A percentile compares a stretch with the other conserved stretches of the same genome.
Evolutionary conservation across 2,888 invertebrate species (phyloP).

Genomic region (Tenthredo notha): DNA sequence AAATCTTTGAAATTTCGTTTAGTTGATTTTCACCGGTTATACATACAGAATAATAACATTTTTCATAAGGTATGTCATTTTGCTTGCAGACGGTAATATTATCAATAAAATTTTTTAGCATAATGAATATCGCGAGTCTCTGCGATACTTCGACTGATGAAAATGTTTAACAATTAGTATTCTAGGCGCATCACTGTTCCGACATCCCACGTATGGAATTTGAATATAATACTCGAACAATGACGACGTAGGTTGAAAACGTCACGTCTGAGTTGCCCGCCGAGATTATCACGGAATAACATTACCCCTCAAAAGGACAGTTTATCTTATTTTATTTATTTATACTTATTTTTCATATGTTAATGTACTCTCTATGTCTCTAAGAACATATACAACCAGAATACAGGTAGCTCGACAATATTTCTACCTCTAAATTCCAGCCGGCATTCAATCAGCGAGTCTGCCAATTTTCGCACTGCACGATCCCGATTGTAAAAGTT

Average conservation of each 20-base stretch:
- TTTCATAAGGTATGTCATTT: background rate
- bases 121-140: conserved; percentile 13
- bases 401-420: background rate
- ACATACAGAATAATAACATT: background rate
- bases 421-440: background rate
- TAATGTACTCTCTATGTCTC: background rate
- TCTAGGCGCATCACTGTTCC: conserved; percentile 58
- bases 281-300: conserved; percentile 43
- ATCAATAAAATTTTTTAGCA: conserved; percentile 23
- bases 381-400: background rate
- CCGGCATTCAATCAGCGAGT: background rate
- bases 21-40: background rate
- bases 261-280: conserved; percentile 55
- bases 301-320: conserved; percentile 39
- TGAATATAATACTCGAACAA: conserved; percentile 69
- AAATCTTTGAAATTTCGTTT: background rate
- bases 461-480: background rate
- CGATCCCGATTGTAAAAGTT: background rate
- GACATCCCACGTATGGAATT: conserved; percentile 63
- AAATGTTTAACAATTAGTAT: conserved; percentile 63
- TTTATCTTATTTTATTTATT: conserved; percentile 9
- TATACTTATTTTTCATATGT: conserved; percentile 11
- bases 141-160: conserved; percentile 21
- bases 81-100: background rate
- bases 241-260: conserved; percentile 56